Evolutionary conservation across 2,888 invertebrate genomes (phyloP).

Genomic region (Sphaerophoria rueppellii): DNA sequence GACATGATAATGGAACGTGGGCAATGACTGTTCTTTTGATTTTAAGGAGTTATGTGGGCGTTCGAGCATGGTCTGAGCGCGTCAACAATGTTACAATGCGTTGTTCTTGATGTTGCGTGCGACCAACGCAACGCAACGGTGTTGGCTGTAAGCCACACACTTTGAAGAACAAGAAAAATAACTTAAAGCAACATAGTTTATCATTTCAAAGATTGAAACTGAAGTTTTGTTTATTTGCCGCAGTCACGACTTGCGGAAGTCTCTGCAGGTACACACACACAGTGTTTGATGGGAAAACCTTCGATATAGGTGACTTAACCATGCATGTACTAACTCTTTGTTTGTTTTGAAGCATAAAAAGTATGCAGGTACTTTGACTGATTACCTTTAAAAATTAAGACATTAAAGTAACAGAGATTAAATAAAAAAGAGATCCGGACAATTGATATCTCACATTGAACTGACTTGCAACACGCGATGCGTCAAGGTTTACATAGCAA

Average conservation of each 20-base stretch:
- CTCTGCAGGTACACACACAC: not conserved
- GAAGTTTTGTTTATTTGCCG: not conserved
- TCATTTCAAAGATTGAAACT: constrained; percentile 10
- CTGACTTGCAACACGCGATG: constrained; percentile 35
- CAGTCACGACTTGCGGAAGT: constrained; percentile 31
- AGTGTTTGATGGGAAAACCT: constrained; percentile 6
- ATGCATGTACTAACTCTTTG: constrained; percentile 1
- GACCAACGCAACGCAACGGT: not conserved
- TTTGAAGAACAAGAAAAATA: not conserved
- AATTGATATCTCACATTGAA: constrained; percentile 12
- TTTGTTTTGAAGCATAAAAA: constrained; percentile 11
- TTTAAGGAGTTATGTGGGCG: constrained; percentile 53
- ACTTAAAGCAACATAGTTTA: constrained; percentile 5
- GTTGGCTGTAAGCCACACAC: not conserved
- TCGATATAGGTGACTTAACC: not conserved
- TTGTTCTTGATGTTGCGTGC: constrained; percentile 21
- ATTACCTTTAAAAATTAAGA: constrained; percentile 34
- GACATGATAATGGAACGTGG: constrained; percentile 53
- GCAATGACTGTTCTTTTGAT: constrained; percentile 42
- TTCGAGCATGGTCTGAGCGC: constrained; percentile 29
- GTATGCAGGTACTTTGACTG: constrained; percentile 3
- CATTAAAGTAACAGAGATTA: constrained; percentile 17
- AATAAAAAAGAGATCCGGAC: constrained; percentile 13
- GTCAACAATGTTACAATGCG: constrained; percentile 20
- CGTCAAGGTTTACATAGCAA: constrained; percentile 28